Conservation (phyloP, 2,888 invertebrate genomes). For the Osmoderma eremita region DNA sequence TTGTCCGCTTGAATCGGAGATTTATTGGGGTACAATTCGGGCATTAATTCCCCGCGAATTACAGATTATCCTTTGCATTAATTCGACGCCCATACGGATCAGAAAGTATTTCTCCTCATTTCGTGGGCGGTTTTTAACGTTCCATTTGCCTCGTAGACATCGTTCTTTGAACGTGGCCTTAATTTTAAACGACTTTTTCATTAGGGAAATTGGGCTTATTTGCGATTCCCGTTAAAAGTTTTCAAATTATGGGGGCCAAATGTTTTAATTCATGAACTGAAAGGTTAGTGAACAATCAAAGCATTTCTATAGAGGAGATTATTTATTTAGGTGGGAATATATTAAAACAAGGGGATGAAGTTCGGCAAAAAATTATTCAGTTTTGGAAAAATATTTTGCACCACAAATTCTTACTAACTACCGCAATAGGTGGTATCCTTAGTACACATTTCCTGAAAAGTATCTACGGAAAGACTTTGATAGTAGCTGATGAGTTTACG, state of each 20-base stretch:
- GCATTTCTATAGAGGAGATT: too few species aligned
- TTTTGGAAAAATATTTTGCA: too few species aligned
- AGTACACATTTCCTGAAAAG: too few species aligned
- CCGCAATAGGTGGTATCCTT: too few species aligned
- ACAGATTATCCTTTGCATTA: conserved; percentile 35
- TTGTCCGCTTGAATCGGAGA: conserved; percentile 41
- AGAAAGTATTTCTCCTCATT: conserved; percentile 24
- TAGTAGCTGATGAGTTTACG: too few species aligned
- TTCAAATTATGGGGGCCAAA: neutral
- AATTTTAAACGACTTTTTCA: conserved; percentile 29
- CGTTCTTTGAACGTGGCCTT: conserved; percentile 20
- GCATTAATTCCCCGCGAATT: conserved; percentile 34
- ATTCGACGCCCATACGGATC: conserved; percentile 15
- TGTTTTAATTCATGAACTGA: neutral
- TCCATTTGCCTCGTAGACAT: conserved; percentile 19
- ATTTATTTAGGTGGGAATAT: neutral
- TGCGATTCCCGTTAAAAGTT: conserved; percentile 6
- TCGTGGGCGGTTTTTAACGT: conserved; percentile 2
- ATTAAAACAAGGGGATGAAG: neutral
- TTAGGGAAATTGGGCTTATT: conserved; percentile 31
- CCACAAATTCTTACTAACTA: too few species aligned
- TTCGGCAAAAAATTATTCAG: too few species aligned
- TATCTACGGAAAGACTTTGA: too few species aligned
- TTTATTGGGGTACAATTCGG: conserved; percentile 40
- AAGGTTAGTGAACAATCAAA: too few species aligned